A percentile compares a stretch with the other conserved stretches of the same genome.
Evolutionary conservation across 2,797 vertebrate genomes (phyloP).

Genomic region (Gorsachius magnificus): DNA sequence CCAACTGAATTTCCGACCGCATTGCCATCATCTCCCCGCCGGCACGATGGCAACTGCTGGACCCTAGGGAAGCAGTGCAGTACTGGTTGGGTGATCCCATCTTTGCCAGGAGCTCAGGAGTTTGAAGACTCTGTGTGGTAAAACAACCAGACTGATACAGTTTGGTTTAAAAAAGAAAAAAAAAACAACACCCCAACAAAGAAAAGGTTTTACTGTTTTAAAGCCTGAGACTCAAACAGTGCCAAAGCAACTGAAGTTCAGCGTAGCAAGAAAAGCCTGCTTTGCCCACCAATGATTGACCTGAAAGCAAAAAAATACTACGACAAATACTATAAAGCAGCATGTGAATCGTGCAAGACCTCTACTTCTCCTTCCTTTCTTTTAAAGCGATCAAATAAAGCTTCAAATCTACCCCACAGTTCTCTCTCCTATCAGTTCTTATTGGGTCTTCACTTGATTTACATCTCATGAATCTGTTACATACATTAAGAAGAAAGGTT

Average conservation of each 20-base stretch:
- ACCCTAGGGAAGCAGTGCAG: background rate
- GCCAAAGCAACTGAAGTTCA: background rate
- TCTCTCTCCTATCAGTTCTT: background rate
- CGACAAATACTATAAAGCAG: background rate
- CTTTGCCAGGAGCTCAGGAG: background rate
- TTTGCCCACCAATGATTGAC: background rate
- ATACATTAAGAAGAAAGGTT: background rate
- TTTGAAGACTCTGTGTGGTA: background rate
- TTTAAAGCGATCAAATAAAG: background rate
- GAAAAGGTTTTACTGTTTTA: background rate
- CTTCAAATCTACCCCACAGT: background rate
- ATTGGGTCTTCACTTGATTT: background rate
- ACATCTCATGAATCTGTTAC: background rate
- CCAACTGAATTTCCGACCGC: accelerated
- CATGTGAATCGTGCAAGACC: background rate
- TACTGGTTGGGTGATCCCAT: background rate
- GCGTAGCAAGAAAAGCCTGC: background rate
- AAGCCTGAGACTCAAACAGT: background rate
- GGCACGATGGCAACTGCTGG: accelerated
- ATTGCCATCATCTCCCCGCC: background rate
- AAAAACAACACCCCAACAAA: too few relatives aligned
- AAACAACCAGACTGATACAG: background rate
- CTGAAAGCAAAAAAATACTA: background rate
- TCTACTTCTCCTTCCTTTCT: background rate
- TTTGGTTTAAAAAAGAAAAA: background rate